Conservation (phyloP, 2,113 vertebrate species). For the Lophura nycthemera region DNA sequence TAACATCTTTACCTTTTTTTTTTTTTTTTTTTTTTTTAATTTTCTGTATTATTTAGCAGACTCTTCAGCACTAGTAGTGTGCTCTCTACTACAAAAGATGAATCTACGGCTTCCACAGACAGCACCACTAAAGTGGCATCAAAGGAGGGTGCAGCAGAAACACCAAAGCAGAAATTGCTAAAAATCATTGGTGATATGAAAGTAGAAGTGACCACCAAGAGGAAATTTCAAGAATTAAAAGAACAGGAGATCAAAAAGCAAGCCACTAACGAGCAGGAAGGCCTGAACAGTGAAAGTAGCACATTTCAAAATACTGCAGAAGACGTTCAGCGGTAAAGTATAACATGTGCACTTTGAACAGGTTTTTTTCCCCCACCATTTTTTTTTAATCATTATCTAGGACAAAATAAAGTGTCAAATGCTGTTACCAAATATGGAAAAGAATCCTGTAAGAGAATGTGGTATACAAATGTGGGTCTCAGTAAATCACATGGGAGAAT, state of each 20-base stretch:
- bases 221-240: slow-evolving; percentile 69
- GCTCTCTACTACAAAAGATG: slow-evolving; percentile 48
- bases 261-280: not conserved
- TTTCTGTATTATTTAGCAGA: slow-evolving; percentile 21
- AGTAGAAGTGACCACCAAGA: slow-evolving; percentile 84
- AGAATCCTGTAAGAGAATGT: not conserved
- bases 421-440: not conserved
- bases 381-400: not conserved
- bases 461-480: not conserved
- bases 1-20: not conserved
- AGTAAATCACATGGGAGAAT: not conserved
- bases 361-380: not conserved
- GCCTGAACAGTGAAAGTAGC: slow-evolving; percentile 54
- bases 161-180: slow-evolving; percentile 80
- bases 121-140: not conserved
- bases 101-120: not conserved
- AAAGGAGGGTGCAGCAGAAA: not conserved
- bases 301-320: slow-evolving; percentile 70
- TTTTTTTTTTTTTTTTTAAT: not conserved
- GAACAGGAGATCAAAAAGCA: slow-evolving; percentile 33
- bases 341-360: not conserved
- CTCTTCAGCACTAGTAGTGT: slow-evolving; percentile 51
- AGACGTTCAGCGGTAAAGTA: slow-evolving; percentile 77
- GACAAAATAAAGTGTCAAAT: not conserved
- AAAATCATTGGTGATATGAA: slow-evolving; percentile 87